Evolutionary conservation across 1,140 invertebrate species (phyloP), one percentile per base, ranked within the genome.

Genomic region (Orius insidiosus): DNA sequence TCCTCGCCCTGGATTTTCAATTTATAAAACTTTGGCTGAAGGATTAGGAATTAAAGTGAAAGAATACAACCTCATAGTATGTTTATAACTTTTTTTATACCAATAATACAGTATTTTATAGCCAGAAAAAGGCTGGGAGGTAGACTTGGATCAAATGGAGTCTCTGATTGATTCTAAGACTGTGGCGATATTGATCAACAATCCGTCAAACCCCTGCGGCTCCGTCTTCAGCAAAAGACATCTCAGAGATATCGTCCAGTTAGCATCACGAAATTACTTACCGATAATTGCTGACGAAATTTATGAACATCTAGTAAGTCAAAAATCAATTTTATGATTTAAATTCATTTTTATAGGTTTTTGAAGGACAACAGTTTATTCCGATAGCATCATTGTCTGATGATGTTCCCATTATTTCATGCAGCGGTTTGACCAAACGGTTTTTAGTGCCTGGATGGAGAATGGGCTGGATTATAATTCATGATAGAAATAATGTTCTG

Each of bases 181-280:
- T 1, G 81, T 77, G 0, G 89, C 88, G 6, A 83, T 98, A 53
- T 65, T 98, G 37, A 71, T 98, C 38, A 97, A 94, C 62, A 98
- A 96, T n/a, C 95, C 95, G 1, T 95, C 89, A 35, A 98, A 98
- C 67, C 95, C 95, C 0, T 98, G 94, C 61, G 95, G 95, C n/a
- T 93, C 89, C 2, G 90, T 95, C 1, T 98, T 81, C 57, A 73
- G 68, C 39, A 70, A 74, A 45, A 59, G 78, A 49, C 94, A 98
- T 63, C 68, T 97, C 32, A 61, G 67, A n/a, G n/a, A 81, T 46
- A 79, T 98, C 51, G 63, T 98, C 13, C 68, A 74, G 38, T 63
- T 94, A 41, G 89, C 90, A 2, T 71, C 76, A 18, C 72, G 73
- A 56, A 71, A 94, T 65, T 78, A 72, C 60, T 61, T 98, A 18